These are phyloP conservation scores for Pseudomugil tenellus DNA, from an alignment of 2,797 vertebrate genomes.

Conservation along the genomic window DNA sequence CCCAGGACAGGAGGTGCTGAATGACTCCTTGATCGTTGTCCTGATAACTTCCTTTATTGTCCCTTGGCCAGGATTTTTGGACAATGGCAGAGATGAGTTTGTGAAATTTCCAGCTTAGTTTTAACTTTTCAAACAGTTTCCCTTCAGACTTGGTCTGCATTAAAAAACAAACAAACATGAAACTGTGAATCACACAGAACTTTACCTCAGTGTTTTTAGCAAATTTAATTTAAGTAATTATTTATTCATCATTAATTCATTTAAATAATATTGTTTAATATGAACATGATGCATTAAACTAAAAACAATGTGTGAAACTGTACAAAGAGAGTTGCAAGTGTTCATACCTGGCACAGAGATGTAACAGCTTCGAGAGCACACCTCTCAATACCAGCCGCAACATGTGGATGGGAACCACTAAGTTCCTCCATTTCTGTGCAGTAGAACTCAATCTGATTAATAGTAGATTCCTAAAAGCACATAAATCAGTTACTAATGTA, in stretches of 20 bases:
- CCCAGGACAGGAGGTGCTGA: constrained; percentile 85
- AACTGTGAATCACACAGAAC: not conserved
- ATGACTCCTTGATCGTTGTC: constrained; percentile 77
- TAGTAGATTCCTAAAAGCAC: constrained; percentile 76
- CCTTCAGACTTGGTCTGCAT: constrained; percentile 72
- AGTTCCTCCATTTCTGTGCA: constrained; percentile 69
- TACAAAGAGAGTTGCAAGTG: not conserved
- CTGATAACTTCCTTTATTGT: constrained; percentile 29
- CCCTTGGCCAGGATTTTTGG: constrained; percentile 88
- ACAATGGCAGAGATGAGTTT: constrained; percentile 89
- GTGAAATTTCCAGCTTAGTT: constrained; percentile 79
- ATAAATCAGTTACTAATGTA: not conserved
- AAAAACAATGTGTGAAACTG: not conserved
- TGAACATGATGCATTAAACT: not conserved
- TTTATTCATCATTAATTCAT: not conserved
- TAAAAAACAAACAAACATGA: not conserved
- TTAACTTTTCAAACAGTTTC: constrained; percentile 56
- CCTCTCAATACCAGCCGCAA: constrained; percentile 80
- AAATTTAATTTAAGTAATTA: not conserved
- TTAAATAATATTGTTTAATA: not conserved
- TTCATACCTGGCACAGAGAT: constrained; percentile 87
- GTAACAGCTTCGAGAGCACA: constrained; percentile 90
- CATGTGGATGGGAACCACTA: constrained; percentile 37
- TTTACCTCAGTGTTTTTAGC: not conserved
- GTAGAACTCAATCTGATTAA: constrained; percentile 83